Evolutionary conservation across 1,140 invertebrate species (phyloP).

Genomic region (Ruditapes philippinarum): DNA sequence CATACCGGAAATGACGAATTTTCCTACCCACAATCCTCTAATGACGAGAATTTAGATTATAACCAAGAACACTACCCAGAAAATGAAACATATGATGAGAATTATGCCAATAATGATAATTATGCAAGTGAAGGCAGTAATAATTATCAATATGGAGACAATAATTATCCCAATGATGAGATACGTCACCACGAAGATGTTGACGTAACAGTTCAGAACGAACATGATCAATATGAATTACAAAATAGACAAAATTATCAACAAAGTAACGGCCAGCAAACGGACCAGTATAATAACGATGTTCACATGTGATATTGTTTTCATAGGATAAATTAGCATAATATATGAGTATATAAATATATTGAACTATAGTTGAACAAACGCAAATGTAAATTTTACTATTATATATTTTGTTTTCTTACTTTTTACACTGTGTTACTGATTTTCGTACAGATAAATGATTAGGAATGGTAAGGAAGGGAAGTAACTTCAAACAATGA

Average conservation of each 20-base stretch:
- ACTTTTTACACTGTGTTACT: no score
- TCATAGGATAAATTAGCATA: no score
- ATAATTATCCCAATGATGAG: constrained; percentile 1
- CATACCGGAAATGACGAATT: background rate
- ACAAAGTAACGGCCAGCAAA: background rate
- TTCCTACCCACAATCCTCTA: background rate
- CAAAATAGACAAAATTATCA: background rate
- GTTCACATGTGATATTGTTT: background rate
- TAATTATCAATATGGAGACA: background rate
- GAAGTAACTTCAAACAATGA: no score
- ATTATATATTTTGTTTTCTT: no score
- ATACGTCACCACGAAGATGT: constrained; percentile 34
- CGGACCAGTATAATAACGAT: background rate
- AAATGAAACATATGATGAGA: background rate
- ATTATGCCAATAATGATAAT: background rate
- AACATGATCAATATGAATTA: constrained; percentile 1
- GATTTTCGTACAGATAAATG: no score
- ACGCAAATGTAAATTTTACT: no score
- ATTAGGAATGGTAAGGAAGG: no score
- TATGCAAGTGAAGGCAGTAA: constrained; percentile 15
- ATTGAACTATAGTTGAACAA: no score
- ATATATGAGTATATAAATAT: no score
- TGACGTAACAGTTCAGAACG: constrained; percentile 3
- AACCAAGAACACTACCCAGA: background rate
- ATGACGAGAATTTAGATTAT: background rate